These are phyloP conservation scores for Neolamprologus hecqui DNA, from an alignment of 2,113 vertebrate species.

Conservation along the genomic window DNA sequence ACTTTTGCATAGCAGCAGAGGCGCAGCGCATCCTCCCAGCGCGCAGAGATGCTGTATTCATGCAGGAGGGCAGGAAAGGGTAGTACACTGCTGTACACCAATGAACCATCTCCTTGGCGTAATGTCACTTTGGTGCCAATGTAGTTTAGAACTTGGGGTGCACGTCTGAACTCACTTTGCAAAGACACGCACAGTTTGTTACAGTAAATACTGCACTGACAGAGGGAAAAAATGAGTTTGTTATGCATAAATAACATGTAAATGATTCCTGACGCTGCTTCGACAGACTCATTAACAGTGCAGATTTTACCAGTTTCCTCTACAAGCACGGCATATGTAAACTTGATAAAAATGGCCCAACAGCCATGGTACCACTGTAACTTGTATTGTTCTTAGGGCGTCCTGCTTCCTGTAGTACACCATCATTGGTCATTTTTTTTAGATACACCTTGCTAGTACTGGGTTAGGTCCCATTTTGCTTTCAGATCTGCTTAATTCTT, in stretches of 20 bases:
- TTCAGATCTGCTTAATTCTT: neutral
- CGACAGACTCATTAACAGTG: neutral
- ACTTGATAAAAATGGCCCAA: neutral
- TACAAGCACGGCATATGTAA: neutral
- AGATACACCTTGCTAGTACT: neutral
- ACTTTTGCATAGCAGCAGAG: constrained; percentile 97
- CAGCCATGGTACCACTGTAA: neutral
- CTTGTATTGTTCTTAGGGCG: neutral
- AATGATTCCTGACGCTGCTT: neutral
- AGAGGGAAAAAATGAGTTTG: neutral
- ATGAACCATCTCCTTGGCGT: constrained; percentile 84
- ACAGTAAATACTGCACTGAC: neutral
- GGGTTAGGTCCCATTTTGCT: neutral
- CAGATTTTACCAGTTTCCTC: neutral
- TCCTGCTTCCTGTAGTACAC: neutral
- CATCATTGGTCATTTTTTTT: neutral
- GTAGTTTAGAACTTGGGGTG: constrained; percentile 82
- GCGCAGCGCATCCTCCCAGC: constrained; percentile 86
- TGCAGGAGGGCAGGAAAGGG: constrained; percentile 86
- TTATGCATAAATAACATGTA: neutral
- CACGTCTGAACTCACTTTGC: constrained; percentile 82
- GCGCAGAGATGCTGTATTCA: constrained; percentile 68
- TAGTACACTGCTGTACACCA: constrained; percentile 79
- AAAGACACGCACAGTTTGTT: neutral
- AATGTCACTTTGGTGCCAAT: constrained; percentile 81